These are phyloP conservation scores for Tetragnatha montana DNA, from an alignment of 2,888 invertebrate genomes.

Conservation along the genomic window DNA sequence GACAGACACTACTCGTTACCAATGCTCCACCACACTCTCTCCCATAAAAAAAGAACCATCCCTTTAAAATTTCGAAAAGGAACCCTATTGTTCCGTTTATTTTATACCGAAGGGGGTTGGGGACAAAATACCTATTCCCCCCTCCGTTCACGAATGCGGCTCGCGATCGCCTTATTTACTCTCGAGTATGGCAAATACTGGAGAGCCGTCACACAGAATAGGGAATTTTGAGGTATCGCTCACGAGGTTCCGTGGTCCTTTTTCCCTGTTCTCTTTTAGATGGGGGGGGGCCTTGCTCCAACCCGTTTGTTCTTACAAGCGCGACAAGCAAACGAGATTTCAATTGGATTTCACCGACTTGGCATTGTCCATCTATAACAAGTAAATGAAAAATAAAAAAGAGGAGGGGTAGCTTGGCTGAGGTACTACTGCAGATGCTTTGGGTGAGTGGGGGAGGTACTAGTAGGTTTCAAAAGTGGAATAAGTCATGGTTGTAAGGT, in stretches of 20 bases:
- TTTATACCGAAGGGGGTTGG: slow-evolving; percentile 9
- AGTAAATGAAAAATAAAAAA: slow-evolving; percentile 42
- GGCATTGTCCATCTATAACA: slow-evolving; percentile 48
- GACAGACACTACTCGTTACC: too few relatives aligned
- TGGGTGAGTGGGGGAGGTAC: not conserved
- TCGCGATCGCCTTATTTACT: slow-evolving; percentile 30
- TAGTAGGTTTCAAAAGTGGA: too few relatives aligned
- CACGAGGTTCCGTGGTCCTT: not conserved
- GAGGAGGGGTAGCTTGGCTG: too few relatives aligned
- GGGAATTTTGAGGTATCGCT: not conserved
- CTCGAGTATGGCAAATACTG: slow-evolving; percentile 5
- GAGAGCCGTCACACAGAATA: slow-evolving; percentile 28
- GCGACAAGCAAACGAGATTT: slow-evolving; percentile 41
- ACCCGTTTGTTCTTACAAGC: not conserved
- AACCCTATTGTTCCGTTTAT: not conserved
- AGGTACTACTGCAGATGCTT: not conserved
- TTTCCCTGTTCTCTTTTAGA: not conserved
- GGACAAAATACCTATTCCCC: not conserved
- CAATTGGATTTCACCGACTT: slow-evolving; percentile 43
- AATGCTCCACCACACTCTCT: not conserved
- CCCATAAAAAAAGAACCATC: not conserved
- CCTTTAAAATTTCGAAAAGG: not conserved
- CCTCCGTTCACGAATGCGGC: slow-evolving; percentile 14
- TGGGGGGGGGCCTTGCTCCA: not conserved
- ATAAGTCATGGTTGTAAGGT: too few relatives aligned